Evolutionary conservation across 2,888 invertebrate species (phyloP), one percentile per base, ranked within the genome.

Genomic region (Zygothrica quintamaculata): DNA sequence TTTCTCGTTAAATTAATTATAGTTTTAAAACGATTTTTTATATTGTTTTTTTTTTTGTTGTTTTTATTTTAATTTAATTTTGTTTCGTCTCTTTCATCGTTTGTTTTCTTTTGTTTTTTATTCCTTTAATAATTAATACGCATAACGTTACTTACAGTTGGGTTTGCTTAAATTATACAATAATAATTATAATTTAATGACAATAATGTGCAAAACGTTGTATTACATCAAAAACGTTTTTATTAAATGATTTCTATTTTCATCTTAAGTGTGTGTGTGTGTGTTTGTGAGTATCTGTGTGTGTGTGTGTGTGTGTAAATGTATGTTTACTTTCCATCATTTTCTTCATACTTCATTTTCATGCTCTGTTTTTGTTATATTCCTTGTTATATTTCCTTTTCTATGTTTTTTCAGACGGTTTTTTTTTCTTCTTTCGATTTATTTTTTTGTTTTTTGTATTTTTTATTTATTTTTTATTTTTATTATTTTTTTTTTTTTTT

Each of bases 131-230:
- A 76, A 84, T 84, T 68, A 70, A 70, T 86, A 79, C 73, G 77
- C 70, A 80, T 88, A 88, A 88, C 87, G 88, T 86, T 86, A 88
- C 82, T 86, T 88, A 82, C 82, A 82, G 77, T 67, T 85, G 53
- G 15, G 39, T 61, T n/a, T 59, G 72, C 81, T 79, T 82, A 80
- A 80, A 65, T 87, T 79, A 87, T 58, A 76, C 37, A 74, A 66
- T 73, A 77, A 72, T 76, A 74, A 58, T 77, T 43, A 66, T 71
- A 81, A 74, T 77, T 69, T 71, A 74, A 82, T 85, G 74, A 87
- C 67, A 78, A 71, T 84, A 67, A 69, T 62, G 59, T 67, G 74
- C 60, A 74, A 50, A 58, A 72, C 51, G 43, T 37, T 52, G 31
- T 33, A 26, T 29, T n/a, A 8, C 7, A 7, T 12, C n/a, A 1